A percentile compares a stretch with the other conserved stretches of the same genome.
These are phyloP conservation scores for Oryzias javanicus DNA, from an alignment of 2,113 vertebrate species.

Conservation along the genomic window DNA sequence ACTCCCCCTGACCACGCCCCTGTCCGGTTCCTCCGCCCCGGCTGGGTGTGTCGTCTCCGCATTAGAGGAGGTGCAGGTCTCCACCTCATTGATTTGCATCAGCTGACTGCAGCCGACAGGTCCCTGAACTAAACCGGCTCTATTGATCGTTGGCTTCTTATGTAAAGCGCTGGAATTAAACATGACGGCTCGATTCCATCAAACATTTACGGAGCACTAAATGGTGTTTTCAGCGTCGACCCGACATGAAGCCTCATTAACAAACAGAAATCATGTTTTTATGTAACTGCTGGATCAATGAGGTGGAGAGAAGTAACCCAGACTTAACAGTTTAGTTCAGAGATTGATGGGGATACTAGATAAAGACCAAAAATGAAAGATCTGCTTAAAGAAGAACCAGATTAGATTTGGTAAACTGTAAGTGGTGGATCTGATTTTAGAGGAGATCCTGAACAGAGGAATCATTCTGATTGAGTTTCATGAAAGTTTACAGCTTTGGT, in stretches of 20 bases:
- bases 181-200: not conserved
- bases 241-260: not conserved
- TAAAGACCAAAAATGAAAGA: too few relatives aligned
- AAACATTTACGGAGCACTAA: not conserved
- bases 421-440: too few relatives aligned
- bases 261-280: not conserved
- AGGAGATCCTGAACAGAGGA: too few relatives aligned
- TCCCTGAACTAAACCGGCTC: not conserved
- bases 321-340: too few relatives aligned
- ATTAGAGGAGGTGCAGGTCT: too few relatives aligned
- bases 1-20: constrained; percentile 19
- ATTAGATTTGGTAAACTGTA: too few relatives aligned
- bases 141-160: not conserved
- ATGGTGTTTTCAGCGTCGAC: not conserved
- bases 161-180: not conserved
- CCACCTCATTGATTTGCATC: constrained; percentile 40
- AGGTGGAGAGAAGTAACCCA: too few relatives aligned
- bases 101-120: constrained; percentile 2
- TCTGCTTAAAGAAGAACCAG: too few relatives aligned
- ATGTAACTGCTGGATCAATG: not conserved
- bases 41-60: not conserved
- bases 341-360: too few relatives aligned
- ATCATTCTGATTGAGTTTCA: too few relatives aligned
- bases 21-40: constrained; percentile 19
- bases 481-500: too few relatives aligned